Evolutionary conservation across 2,797 vertebrate genomes (phyloP).

Genomic region (Sardinella longiceps): DNA sequence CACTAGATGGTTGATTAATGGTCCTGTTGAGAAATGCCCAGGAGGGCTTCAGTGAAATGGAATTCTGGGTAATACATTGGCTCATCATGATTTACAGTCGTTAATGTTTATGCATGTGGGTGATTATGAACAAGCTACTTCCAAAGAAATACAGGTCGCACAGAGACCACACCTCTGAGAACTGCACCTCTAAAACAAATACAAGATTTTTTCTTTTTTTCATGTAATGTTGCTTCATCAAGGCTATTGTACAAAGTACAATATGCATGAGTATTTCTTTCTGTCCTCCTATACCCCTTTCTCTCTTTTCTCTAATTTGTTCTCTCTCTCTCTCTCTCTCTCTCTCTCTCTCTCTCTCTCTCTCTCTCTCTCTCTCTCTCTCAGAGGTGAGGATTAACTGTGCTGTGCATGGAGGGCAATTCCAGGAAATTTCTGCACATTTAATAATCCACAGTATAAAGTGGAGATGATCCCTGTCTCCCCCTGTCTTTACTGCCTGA

Average conservation of each 20-base stretch:
- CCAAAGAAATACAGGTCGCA: background rate
- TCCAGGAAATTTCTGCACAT: conserved; percentile 61
- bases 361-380: background rate
- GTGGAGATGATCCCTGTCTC: conserved; percentile 48
- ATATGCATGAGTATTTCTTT: too few relatives aligned
- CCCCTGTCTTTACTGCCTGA: background rate
- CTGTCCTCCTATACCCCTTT: conserved; percentile 2
- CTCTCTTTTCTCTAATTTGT: background rate
- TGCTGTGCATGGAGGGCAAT: conserved; percentile 54
- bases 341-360: background rate
- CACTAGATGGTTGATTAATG: background rate
- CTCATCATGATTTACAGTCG: background rate
- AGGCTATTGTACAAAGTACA: too few relatives aligned
- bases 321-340: background rate
- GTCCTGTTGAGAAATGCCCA: background rate
- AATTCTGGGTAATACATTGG: background rate
- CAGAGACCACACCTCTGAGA: background rate
- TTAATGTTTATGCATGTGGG: background rate
- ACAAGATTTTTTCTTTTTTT: too few relatives aligned
- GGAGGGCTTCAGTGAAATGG: background rate
- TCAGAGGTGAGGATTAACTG: background rate
- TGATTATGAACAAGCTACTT: background rate
- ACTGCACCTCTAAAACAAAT: too few relatives aligned
- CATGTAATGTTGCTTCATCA: too few relatives aligned
- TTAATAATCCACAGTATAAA: conserved; percentile 64